Conservation (phyloP, 2,888 invertebrate genomes). For the Melinaea menophilus region DNA sequence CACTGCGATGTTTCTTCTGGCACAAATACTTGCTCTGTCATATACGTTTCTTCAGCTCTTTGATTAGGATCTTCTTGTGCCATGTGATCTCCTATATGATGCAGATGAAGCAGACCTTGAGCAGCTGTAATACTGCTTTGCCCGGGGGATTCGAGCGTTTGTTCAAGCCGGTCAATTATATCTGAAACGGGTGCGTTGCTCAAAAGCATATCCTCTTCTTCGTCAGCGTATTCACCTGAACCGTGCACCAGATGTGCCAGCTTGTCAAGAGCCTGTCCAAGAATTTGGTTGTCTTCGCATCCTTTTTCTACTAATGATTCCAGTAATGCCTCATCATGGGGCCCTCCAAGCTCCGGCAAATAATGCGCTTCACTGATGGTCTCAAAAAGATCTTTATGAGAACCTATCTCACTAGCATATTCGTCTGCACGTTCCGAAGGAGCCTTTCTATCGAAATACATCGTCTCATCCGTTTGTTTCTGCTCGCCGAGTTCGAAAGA, state of each 20-base stretch:
- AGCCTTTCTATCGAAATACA: slow-evolving; percentile 58
- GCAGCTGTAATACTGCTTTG: slow-evolving; percentile 67
- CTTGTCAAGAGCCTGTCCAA: slow-evolving; percentile 67
- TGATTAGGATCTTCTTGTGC: slow-evolving; percentile 53
- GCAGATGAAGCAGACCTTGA: slow-evolving; percentile 65
- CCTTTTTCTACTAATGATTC: slow-evolving; percentile 80
- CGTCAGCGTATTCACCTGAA: slow-evolving; percentile 66
- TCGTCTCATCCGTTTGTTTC: slow-evolving; percentile 52
- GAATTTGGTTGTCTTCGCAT: slow-evolving; percentile 79
- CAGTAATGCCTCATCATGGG: slow-evolving; percentile 75
- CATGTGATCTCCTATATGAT: slow-evolving; percentile 60
- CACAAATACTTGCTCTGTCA: slow-evolving; percentile 53
- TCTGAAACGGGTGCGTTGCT: slow-evolving; percentile 75
- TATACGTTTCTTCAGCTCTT: slow-evolving; percentile 61
- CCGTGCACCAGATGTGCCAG: slow-evolving; percentile 62
- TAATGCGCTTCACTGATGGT: slow-evolving; percentile 72
- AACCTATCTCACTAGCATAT: slow-evolving; percentile 56
- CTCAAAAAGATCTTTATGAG: slow-evolving; percentile 70
- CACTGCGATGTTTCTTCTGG: slow-evolving; percentile 48
- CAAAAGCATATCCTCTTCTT: slow-evolving; percentile 69
- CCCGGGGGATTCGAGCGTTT: slow-evolving; percentile 76
- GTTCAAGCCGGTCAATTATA: slow-evolving; percentile 80
- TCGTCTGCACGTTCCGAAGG: slow-evolving; percentile 51
- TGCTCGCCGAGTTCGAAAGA: slow-evolving; percentile 63
- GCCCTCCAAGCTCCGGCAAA: slow-evolving; percentile 64